phyloP scores from a whole-genome alignment of 2,797 vertebrate species.

The Perodicticus potto region DNA sequence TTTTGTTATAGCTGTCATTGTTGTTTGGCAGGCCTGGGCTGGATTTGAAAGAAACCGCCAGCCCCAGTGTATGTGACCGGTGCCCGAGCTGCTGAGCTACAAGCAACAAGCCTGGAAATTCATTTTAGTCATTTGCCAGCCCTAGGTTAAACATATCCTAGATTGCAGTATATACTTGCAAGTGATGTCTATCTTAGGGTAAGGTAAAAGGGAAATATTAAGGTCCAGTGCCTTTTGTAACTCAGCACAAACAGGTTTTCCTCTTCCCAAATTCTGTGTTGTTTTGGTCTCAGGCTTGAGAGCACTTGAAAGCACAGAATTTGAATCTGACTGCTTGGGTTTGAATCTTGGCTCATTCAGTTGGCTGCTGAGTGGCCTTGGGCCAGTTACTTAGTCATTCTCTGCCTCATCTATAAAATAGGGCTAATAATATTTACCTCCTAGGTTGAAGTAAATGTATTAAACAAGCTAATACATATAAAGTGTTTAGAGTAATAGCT shows the following conservation, averaged over 20 bases:
- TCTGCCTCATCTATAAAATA: neutral
- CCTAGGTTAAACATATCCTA: neutral
- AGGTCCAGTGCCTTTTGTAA: neutral
- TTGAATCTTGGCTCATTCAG: neutral
- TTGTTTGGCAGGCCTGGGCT: no score
- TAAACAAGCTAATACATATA: slow-evolving; percentile 4
- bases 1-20: no score
- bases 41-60: no score
- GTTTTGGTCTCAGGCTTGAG: neutral
- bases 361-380: neutral
- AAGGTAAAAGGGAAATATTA: neutral
- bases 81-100: no score
- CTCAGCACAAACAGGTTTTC: slow-evolving; percentile 39
- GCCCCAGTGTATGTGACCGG: no score
- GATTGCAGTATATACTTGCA: neutral
- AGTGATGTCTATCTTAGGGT: neutral
- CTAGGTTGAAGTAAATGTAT: neutral
- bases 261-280: neutral
- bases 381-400: neutral
- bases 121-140: neutral
- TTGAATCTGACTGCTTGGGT: slow-evolving; percentile 11
- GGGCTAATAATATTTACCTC: neutral
- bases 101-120: neutral
- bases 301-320: slow-evolving; percentile 13
- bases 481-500: slow-evolving; percentile 9